Percentiles rank a stretch among this genome's conserved stretches.
These are phyloP conservation scores for Mormyrus lacerda DNA, from an alignment of 2,113 vertebrate species.

Conservation along the genomic window DNA sequence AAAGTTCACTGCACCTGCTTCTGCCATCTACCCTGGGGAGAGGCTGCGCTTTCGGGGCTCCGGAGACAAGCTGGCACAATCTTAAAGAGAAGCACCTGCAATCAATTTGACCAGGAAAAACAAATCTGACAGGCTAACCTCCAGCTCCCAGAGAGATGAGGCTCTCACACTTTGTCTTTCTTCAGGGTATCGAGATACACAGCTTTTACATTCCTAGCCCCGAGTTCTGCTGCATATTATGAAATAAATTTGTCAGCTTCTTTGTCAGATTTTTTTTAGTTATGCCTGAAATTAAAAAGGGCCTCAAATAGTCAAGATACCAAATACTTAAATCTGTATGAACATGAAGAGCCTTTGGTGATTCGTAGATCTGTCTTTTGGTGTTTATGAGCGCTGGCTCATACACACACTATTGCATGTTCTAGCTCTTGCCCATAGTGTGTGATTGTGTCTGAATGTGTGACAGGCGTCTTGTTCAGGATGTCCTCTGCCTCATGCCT, in stretches of 20 bases:
- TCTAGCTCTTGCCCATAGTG: background rate
- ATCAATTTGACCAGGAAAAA: slow-evolving; percentile 24
- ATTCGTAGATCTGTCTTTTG: background rate
- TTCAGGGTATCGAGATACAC: background rate
- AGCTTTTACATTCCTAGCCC: background rate
- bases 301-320: background rate
- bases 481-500: background rate
- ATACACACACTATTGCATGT: background rate
- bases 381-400: background rate
- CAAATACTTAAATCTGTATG: background rate
- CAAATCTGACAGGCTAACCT: slow-evolving; percentile 6
- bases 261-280: background rate
- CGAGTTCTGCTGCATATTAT: background rate
- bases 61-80: slow-evolving; percentile 15
- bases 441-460: background rate
- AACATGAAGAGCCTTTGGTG: background rate
- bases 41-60: background rate
- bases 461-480: background rate
- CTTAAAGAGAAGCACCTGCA: slow-evolving; percentile 20
- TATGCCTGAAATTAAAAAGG: slow-evolving; percentile 2
- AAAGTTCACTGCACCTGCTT: slow-evolving; percentile 4
- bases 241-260: background rate
- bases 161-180: background rate
- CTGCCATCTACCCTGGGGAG: background rate
- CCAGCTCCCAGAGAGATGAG: background rate